Conservation (phyloP, 2,113 vertebrate genomes). For the Anser cygnoides region DNA sequence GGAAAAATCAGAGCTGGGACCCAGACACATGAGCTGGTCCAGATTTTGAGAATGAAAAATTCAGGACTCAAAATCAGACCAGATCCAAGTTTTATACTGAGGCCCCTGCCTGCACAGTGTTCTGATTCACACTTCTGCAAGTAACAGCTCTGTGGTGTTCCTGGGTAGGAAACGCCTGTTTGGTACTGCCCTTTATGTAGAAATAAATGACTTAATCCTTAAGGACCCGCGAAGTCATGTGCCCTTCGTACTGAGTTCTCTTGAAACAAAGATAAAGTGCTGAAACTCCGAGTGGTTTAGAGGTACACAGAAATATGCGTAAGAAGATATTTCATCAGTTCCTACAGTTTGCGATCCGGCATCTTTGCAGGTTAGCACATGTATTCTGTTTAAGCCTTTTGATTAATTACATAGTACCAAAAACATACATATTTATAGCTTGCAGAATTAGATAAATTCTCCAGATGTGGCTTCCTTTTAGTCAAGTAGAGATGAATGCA, state of each 20-base stretch:
- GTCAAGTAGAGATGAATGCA: slow-evolving; percentile 49
- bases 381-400: slow-evolving; percentile 35
- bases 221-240: not conserved
- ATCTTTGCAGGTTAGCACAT: slow-evolving; percentile 58
- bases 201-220: not conserved
- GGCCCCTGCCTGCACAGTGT: not conserved
- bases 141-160: not conserved
- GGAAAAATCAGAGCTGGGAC: slow-evolving; percentile 2
- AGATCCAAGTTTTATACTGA: not conserved
- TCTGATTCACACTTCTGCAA: not conserved
- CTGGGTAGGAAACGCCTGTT: not conserved
- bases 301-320: not conserved
- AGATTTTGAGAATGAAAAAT: not conserved
- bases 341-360: not conserved
- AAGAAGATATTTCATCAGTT: not conserved
- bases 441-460: slow-evolving; percentile 57
- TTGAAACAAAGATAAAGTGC: not conserved
- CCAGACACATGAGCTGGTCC: not conserved
- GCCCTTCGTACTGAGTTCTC: not conserved
- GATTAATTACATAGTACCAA: slow-evolving; percentile 58
- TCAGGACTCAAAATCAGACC: not conserved
- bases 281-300: not conserved
- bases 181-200: not conserved
- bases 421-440: slow-evolving; percentile 50
- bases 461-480: slow-evolving; percentile 60